Evolutionary conservation across 2,888 invertebrate species (phyloP).

Genomic region (Lagria hirta): DNA sequence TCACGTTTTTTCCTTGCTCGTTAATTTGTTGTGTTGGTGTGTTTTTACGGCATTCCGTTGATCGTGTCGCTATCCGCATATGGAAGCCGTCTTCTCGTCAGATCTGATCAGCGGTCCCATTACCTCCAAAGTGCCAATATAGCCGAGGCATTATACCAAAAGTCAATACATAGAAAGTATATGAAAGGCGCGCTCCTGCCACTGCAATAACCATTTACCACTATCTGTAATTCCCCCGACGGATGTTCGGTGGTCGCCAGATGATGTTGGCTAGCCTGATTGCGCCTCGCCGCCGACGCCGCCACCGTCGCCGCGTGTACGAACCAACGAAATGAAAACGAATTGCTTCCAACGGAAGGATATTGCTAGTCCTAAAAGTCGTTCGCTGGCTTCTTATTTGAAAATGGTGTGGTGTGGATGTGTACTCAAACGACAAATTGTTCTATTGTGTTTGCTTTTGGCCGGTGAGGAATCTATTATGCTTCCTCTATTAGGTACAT

Average conservation of each 20-base stretch:
- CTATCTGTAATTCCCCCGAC: conserved; percentile 52
- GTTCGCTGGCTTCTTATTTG: conserved; percentile 41
- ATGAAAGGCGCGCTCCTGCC: conserved; percentile 41
- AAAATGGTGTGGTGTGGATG: too few species aligned
- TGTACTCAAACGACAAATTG: conserved; percentile 44
- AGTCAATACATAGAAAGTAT: conserved; percentile 52
- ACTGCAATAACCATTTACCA: conserved; percentile 52
- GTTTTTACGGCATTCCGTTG: conserved; percentile 47
- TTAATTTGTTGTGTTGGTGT: conserved; percentile 49
- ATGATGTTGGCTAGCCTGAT: conserved; percentile 47
- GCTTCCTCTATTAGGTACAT: not conserved
- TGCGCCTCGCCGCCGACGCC: conserved; percentile 32
- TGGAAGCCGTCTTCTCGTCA: conserved; percentile 35
- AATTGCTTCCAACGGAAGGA: conserved; percentile 52
- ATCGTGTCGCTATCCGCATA: conserved; percentile 32
- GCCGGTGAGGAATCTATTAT: conserved; percentile 3
- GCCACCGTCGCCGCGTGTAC: conserved; percentile 31
- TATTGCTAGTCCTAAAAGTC: conserved; percentile 49
- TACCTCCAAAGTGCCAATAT: conserved; percentile 52
- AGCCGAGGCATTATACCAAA: conserved; percentile 51
- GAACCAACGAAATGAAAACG: conserved; percentile 52
- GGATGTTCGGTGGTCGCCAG: conserved; percentile 48
- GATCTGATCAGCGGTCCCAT: conserved; percentile 45
- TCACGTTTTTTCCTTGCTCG: too few species aligned
- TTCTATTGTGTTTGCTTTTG: conserved; percentile 45